A percentile compares a stretch with the other conserved stretches of the same genome.
Conservation (phyloP, 2,888 invertebrate genomes). For the Lutraria lutraria region DNA sequence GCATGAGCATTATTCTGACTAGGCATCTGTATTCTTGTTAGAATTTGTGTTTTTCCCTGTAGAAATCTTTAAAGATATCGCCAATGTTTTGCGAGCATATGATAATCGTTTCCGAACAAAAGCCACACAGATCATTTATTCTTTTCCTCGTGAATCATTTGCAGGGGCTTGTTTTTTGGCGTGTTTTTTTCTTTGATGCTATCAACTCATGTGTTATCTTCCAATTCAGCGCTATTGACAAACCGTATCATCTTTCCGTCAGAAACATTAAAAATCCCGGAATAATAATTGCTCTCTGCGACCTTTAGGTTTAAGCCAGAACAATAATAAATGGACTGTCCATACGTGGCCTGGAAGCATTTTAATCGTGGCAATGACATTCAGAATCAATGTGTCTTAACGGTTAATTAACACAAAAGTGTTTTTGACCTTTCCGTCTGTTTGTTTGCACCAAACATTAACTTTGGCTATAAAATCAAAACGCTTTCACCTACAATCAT, state of each 20-base stretch:
- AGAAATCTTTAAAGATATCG: background rate
- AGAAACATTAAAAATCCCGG: background rate
- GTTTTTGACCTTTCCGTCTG: no score
- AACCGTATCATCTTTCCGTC: background rate
- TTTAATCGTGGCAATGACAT: no score
- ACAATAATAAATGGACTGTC: no score
- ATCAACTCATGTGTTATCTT: background rate
- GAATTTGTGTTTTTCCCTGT: no score
- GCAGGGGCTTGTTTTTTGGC: background rate
- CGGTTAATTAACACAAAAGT: no score
- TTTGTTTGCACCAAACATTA: no score
- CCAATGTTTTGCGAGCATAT: background rate
- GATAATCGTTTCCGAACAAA: background rate
- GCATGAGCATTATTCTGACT: no score
- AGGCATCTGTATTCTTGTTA: no score
- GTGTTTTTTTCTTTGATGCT: background rate
- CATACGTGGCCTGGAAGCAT: no score
- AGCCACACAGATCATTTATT: background rate
- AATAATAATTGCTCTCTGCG: background rate
- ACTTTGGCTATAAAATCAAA: no score
- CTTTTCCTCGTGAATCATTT: background rate
- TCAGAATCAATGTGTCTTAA: background rate
- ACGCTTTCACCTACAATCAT: no score
- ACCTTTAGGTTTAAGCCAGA: background rate
- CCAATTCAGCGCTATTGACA: background rate